Conservation (phyloP, 2,888 invertebrate species). For the Spilosoma lubricipeda region DNA sequence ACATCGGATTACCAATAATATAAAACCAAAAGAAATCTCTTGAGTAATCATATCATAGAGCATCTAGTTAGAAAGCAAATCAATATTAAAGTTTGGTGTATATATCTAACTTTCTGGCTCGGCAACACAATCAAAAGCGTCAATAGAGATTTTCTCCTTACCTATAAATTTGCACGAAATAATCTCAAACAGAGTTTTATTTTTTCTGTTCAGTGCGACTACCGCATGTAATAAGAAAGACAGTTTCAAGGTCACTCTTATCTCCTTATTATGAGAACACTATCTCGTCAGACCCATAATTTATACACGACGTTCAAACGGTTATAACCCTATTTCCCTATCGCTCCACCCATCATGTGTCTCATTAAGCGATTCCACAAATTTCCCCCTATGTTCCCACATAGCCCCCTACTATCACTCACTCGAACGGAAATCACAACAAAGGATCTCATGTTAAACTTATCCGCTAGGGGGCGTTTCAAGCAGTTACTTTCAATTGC, state of each 20-base stretch:
- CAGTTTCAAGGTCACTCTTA: background rate
- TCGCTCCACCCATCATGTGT: slow-evolving; percentile 39
- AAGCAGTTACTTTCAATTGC: slow-evolving; percentile 76
- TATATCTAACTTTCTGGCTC: background rate
- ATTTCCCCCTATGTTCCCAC: slow-evolving; percentile 23
- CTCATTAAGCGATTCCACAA: slow-evolving; percentile 48
- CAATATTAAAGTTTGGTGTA: background rate
- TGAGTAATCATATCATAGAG: too few species aligned
- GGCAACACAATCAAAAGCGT: background rate
- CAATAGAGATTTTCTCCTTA: background rate
- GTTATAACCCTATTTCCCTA: slow-evolving; percentile 46
- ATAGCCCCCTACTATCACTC: slow-evolving; percentile 47
- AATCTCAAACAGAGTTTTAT: background rate
- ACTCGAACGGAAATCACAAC: slow-evolving; percentile 56
- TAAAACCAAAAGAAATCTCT: too few species aligned
- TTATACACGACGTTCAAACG: slow-evolving; percentile 31
- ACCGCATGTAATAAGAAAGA: background rate
- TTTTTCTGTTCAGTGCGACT: background rate
- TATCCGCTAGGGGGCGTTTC: slow-evolving; percentile 57
- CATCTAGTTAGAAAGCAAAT: background rate
- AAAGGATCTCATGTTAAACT: slow-evolving; percentile 56
- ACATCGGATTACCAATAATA: too few species aligned
- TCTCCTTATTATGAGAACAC: slow-evolving; percentile 3
- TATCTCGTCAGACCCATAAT: slow-evolving; percentile 22
- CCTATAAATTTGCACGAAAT: background rate